phyloP scores from a whole-genome alignment of 2,797 vertebrate species.

The Orientallactaga sibirica region DNA sequence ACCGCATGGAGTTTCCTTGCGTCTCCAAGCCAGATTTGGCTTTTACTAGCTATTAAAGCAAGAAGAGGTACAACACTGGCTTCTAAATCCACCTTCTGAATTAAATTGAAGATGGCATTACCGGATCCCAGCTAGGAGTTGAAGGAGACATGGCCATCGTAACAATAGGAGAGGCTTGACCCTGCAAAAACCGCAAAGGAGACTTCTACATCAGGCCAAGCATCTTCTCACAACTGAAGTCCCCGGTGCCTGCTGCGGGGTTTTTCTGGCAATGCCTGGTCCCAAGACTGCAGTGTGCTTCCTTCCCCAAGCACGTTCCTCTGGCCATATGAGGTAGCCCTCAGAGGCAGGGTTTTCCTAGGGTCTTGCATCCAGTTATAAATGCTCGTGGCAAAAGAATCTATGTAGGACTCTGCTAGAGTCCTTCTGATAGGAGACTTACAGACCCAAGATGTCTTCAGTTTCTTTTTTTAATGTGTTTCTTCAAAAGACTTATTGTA shows the following conservation, averaged over 20 bases:
- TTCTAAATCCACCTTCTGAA: constrained; percentile 11
- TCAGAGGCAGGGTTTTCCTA: not conserved
- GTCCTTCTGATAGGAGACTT: not conserved
- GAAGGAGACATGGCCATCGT: not conserved
- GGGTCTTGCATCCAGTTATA: not conserved
- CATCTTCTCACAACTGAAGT: not conserved
- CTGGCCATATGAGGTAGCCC: not conserved
- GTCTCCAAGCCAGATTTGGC: not conserved
- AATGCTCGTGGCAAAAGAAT: not conserved
- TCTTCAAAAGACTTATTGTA: no score
- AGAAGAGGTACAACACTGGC: not conserved
- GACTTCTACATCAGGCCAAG: not conserved
- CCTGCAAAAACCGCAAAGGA: not conserved
- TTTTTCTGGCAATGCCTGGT: not conserved
- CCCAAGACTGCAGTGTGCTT: not conserved
- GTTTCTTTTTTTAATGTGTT: not conserved
- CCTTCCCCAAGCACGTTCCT: not conserved
- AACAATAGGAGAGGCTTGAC: not conserved
- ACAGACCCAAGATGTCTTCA: not conserved
- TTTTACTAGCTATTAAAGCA: not conserved
- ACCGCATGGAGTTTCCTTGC: not conserved
- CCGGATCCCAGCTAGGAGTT: not conserved
- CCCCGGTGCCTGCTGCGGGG: not conserved
- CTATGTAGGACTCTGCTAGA: not conserved
- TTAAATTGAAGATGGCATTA: not conserved